phyloP scores from a whole-genome alignment of 2,797 vertebrate genomes.

The Leptoclinus maculatus region DNA sequence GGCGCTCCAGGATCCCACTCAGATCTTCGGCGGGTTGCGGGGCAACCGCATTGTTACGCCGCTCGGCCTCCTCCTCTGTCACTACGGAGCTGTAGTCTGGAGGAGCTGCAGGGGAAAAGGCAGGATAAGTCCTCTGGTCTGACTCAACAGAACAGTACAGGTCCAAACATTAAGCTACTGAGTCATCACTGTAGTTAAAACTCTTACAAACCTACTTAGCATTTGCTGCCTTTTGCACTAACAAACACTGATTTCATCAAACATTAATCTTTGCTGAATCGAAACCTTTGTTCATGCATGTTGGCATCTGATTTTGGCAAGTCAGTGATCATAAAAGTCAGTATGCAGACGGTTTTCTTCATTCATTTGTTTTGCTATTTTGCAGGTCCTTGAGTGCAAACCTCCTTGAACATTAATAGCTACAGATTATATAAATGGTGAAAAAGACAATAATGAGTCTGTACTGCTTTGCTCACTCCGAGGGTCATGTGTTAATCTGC shows the following conservation, averaged over 20 bases:
- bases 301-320: slow-evolving; percentile 23
- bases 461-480: neutral
- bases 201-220: slow-evolving; percentile 22
- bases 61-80: slow-evolving; percentile 81
- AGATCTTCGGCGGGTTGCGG: slow-evolving; percentile 77
- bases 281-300: slow-evolving; percentile 17
- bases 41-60: slow-evolving; percentile 58
- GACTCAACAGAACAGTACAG: slow-evolving; percentile 37
- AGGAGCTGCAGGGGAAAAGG: slow-evolving; percentile 85
- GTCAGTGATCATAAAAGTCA: slow-evolving; percentile 11
- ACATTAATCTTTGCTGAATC: slow-evolving; percentile 15
- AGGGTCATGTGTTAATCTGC: neutral
- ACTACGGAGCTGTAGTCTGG: slow-evolving; percentile 93
- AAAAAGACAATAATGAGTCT: slow-evolving; percentile 4
- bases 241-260: slow-evolving; percentile 26
- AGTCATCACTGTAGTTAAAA: slow-evolving; percentile 45
- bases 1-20: slow-evolving; percentile 83
- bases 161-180: slow-evolving; percentile 44
- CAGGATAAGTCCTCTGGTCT: slow-evolving; percentile 33
- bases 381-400: neutral
- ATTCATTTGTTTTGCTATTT: neutral
- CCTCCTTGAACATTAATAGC: neutral
- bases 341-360: neutral
- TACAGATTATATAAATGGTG: neutral
- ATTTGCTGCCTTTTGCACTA: slow-evolving; percentile 19